A percentile compares a stretch with the other conserved stretches of the same genome.
Conservation (phyloP, 2,888 invertebrate genomes). For the Gryllus longicercus region DNA sequence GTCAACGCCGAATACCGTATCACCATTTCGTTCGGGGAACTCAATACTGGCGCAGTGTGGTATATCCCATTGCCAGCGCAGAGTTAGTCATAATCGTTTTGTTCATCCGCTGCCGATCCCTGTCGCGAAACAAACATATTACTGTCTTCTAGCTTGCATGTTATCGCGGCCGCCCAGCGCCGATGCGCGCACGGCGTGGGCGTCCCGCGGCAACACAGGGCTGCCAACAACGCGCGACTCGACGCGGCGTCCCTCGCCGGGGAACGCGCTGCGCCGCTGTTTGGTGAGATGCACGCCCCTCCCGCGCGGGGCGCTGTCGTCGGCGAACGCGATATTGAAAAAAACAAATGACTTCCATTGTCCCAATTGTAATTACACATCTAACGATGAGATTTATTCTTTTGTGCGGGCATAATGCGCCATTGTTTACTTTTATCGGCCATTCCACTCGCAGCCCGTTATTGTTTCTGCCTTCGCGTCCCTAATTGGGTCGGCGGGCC, state of each 20-base stretch:
- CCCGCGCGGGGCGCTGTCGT: neutral
- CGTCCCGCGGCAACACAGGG: neutral
- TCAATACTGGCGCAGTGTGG: no score
- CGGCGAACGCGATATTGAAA: conserved; percentile 6
- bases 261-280: neutral
- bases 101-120: neutral
- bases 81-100: no score
- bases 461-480: conserved; percentile 17
- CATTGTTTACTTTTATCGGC: conserved; percentile 17
- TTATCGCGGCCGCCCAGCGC: neutral
- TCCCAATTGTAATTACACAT: conserved; percentile 11
- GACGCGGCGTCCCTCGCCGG: neutral
- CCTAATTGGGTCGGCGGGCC: neutral
- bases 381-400: conserved; percentile 17
- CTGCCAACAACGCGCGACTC: neutral
- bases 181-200: neutral
- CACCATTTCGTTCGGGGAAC: no score
- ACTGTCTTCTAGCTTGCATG: neutral
- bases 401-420: conserved; percentile 8
- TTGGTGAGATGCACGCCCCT: neutral
- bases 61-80: no score
- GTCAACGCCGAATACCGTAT: no score
- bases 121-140: neutral
- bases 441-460: conserved; percentile 17
- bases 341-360: conserved; percentile 17